Evolutionary conservation across 2,888 invertebrate species (phyloP).

Genomic region (Spialia ferax): DNA sequence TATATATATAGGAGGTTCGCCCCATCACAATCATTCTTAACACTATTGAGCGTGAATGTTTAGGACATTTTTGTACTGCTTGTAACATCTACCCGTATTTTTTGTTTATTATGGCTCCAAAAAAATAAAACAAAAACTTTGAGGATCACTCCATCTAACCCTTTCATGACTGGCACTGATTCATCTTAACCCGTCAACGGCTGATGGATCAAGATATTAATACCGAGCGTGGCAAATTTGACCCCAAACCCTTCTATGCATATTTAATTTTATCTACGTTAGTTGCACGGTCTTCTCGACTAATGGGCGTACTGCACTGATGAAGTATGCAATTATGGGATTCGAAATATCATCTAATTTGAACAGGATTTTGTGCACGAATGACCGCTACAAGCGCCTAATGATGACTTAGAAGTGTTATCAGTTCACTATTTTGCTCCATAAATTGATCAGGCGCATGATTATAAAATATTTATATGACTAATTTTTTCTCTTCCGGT

Average conservation of each 20-base stretch:
- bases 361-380: background rate
- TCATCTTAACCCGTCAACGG: constrained; percentile 81
- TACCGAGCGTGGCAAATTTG: constrained; percentile 83
- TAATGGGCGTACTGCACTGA: constrained; percentile 34
- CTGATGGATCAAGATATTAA: constrained; percentile 86
- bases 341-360: constrained; percentile 21
- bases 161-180: constrained; percentile 71
- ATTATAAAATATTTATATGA: too few species aligned
- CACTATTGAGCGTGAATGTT: too few species aligned
- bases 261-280: constrained; percentile 45
- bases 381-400: background rate
- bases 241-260: constrained; percentile 73
- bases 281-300: constrained; percentile 28
- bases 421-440: background rate
- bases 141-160: constrained; percentile 56
- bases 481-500: too few species aligned
- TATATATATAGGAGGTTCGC: too few species aligned
- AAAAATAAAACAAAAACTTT: constrained; percentile 53
- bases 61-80: too few species aligned
- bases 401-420: background rate
- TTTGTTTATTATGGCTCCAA: too few species aligned
- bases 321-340: constrained; percentile 36
- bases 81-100: too few species aligned
- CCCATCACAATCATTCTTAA: too few species aligned
- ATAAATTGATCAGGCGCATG: background rate